Conservation (phyloP, 2,797 vertebrate genomes). For the Sebastes hubbsi region DNA sequence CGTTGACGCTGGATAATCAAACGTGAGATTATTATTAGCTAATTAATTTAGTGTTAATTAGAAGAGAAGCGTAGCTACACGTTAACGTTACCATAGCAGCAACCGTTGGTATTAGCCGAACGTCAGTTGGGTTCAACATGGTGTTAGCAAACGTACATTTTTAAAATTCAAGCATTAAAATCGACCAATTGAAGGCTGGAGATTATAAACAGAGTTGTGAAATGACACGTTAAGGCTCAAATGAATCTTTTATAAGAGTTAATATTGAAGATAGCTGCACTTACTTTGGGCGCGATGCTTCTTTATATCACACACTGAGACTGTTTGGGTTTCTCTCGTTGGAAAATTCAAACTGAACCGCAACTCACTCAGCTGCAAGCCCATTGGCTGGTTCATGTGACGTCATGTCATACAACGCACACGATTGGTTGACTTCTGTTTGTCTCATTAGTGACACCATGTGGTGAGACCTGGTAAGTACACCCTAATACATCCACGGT, state of each 20-base stretch:
- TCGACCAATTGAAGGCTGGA: neutral
- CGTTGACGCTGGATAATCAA: neutral
- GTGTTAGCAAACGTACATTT: neutral
- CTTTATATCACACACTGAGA: neutral
- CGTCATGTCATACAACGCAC: neutral
- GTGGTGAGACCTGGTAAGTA: neutral
- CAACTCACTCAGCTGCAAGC: neutral
- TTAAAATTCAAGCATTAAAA: neutral
- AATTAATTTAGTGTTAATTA: neutral
- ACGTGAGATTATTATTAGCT: neutral
- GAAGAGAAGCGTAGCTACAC: neutral
- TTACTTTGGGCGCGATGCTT: conserved; percentile 74
- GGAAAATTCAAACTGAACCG: conserved; percentile 66
- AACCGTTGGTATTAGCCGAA: neutral
- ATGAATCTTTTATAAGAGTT: rapidly evolving
- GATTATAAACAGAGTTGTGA: neutral
- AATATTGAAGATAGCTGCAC: neutral
- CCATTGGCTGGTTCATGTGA: conserved; percentile 56
- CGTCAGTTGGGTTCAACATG: neutral
- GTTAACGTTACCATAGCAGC: neutral
- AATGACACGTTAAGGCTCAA: neutral
- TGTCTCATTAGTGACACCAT: neutral
- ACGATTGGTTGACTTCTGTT: conserved; percentile 33
- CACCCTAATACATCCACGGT: neutral
- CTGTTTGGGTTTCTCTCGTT: conserved; percentile 7